Conservation (phyloP, 2,797 vertebrate species). For the Malurus splendens region DNA sequence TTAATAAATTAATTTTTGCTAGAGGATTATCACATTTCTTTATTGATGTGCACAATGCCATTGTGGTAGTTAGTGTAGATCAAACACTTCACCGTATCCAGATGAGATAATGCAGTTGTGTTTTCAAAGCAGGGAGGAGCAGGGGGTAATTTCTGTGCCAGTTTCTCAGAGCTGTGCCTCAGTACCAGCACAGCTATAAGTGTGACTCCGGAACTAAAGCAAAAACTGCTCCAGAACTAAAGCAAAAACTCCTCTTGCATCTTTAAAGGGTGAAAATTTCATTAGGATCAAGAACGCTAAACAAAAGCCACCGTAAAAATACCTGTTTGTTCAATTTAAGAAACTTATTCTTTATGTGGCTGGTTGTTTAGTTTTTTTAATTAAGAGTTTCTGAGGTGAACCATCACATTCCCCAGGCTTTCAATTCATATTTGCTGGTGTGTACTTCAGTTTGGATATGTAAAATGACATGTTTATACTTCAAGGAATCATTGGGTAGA, state of each 20-base stretch:
- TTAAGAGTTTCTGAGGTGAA: not conserved
- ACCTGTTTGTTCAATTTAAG: not conserved
- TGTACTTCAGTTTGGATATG: not conserved
- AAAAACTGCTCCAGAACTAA: not conserved
- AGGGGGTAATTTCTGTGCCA: not conserved
- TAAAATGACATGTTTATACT: conserved; percentile 14
- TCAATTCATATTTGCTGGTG: not conserved
- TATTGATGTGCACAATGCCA: not conserved
- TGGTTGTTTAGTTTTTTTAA: not conserved
- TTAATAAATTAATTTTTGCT: conserved; percentile 58
- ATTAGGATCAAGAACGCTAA: not conserved
- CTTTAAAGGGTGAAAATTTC: not conserved
- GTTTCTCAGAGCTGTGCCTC: not conserved
- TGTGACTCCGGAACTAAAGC: not conserved
- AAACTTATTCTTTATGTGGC: not conserved
- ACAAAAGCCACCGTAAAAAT: not conserved
- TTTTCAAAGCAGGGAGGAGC: not conserved
- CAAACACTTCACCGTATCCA: not conserved
- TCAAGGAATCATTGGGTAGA: not conserved
- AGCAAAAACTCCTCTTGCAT: not conserved
- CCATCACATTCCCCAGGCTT: not conserved
- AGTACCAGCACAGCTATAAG: not conserved
- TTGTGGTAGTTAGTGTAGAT: not conserved
- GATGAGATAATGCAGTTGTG: not conserved
- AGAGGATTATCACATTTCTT: not conserved